Conservation (phyloP, 1,140 invertebrate genomes). For the Lordiphosa stackelbergi region DNA sequence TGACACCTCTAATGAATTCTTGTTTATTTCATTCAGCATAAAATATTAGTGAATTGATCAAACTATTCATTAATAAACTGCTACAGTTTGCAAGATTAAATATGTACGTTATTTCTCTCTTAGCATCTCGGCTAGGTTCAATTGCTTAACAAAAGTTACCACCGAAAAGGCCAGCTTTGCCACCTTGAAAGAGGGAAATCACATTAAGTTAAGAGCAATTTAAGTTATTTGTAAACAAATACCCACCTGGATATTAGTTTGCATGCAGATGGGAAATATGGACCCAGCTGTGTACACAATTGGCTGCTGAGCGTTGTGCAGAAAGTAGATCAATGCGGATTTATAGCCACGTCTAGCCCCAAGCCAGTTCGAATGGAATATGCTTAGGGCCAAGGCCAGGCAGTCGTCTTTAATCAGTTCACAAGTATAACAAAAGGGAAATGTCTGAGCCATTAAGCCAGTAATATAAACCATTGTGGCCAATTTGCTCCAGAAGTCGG, state of each 20-base stretch:
- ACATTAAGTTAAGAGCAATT: not conserved
- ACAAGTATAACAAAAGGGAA: conserved; percentile 45
- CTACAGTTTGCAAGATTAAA: no score
- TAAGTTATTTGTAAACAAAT: not conserved
- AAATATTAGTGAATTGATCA: no score
- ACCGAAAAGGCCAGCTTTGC: conserved; percentile 33
- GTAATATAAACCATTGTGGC: conserved; percentile 16
- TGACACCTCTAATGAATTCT: no score
- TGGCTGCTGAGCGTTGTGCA: conserved; percentile 23
- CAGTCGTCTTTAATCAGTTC: conserved; percentile 42
- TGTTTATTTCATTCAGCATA: no score
- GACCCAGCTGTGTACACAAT: conserved; percentile 41
- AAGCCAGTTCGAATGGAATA: conserved; percentile 45
- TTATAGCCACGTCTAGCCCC: conserved; percentile 27
- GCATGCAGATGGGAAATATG: conserved; percentile 38
- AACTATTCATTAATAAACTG: no score
- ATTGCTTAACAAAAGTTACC: conserved; percentile 28
- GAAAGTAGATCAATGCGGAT: conserved; percentile 20
- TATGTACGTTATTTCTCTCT: conserved; percentile 4
- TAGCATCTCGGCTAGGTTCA: conserved; percentile 26
- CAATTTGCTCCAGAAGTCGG: conserved; percentile 20
- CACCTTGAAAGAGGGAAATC: conserved; percentile 7
- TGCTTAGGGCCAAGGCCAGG: conserved; percentile 9
- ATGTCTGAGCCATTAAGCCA: conserved; percentile 32
- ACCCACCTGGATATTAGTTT: conserved; percentile 37